Conservation (phyloP, 2,113 vertebrate genomes). For the Albula glossodonta region DNA sequence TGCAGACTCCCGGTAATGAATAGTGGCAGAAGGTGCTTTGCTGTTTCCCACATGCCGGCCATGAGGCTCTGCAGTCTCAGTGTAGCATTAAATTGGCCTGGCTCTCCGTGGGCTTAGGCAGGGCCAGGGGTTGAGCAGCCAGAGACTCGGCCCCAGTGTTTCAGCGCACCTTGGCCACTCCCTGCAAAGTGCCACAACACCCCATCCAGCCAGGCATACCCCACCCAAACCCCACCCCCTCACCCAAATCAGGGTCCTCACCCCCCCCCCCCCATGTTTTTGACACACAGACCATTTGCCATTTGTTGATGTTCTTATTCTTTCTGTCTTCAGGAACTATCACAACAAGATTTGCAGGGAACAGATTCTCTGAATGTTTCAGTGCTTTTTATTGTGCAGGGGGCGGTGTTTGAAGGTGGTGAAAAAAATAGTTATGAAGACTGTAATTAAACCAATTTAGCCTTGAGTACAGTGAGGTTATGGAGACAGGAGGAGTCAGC, state of each 20-base stretch:
- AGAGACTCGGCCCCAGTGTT: background rate
- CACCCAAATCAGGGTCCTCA: too few species aligned
- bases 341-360: too few species aligned
- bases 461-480: background rate
- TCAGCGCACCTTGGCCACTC: background rate
- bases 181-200: background rate
- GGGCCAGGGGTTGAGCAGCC: background rate
- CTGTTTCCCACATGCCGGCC: conserved; percentile 43
- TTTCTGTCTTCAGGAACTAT: too few species aligned
- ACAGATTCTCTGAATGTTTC: too few species aligned
- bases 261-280: too few species aligned
- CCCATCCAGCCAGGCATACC: too few species aligned
- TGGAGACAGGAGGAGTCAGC: conserved; percentile 10
- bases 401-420: background rate
- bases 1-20: conserved; percentile 47
- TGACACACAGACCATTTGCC: too few species aligned
- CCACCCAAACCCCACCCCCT: too few species aligned
- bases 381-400: background rate
- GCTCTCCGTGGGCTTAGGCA: background rate
- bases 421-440: background rate
- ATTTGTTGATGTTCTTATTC: too few species aligned
- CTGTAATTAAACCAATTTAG: conserved; percentile 7
- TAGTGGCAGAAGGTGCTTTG: conserved; percentile 57
- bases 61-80: conserved; percentile 50
- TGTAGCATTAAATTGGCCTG: conserved; percentile 50